Conservation (phyloP, 2,888 invertebrate genomes). For the Luperina testacea region DNA sequence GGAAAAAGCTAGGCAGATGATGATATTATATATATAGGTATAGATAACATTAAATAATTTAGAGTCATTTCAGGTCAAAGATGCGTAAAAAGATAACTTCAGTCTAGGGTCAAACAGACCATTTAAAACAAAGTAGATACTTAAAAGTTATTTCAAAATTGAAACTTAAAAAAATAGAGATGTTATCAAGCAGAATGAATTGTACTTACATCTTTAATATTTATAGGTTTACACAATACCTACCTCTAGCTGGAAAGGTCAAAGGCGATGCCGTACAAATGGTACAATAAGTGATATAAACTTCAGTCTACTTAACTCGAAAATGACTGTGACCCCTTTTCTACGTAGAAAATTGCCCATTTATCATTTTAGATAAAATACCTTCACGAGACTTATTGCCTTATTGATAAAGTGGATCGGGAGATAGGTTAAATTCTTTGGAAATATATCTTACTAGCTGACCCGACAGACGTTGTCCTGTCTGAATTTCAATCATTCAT, state of each 20-base stretch:
- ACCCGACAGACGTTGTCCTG: not conserved
- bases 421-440: slow-evolving; percentile 2
- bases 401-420: slow-evolving; percentile 30
- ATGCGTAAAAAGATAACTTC: not conserved
- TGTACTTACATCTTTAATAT: not conserved
- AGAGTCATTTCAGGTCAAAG: not conserved
- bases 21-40: too few species aligned
- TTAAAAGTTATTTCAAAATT: not conserved
- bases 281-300: slow-evolving; percentile 19
- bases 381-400: slow-evolving; percentile 25
- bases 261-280: slow-evolving; percentile 28
- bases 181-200: not conserved
- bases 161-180: not conserved
- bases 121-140: not conserved
- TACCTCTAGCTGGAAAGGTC: slow-evolving; percentile 16
- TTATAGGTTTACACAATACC: not conserved
- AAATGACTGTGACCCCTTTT: slow-evolving; percentile 40
- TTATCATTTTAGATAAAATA: slow-evolving; percentile 26
- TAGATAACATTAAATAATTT: not conserved
- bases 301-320: slow-evolving; percentile 32
- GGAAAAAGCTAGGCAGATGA: too few species aligned
- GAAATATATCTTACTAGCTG: not conserved
- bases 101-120: not conserved
- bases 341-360: slow-evolving; percentile 29
- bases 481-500: not conserved